Percentiles rank a stretch among this genome's conserved stretches.
These are phyloP conservation scores for Drosophila ustulata DNA, from an alignment of 2,888 invertebrate genomes.

Conservation along the genomic window DNA sequence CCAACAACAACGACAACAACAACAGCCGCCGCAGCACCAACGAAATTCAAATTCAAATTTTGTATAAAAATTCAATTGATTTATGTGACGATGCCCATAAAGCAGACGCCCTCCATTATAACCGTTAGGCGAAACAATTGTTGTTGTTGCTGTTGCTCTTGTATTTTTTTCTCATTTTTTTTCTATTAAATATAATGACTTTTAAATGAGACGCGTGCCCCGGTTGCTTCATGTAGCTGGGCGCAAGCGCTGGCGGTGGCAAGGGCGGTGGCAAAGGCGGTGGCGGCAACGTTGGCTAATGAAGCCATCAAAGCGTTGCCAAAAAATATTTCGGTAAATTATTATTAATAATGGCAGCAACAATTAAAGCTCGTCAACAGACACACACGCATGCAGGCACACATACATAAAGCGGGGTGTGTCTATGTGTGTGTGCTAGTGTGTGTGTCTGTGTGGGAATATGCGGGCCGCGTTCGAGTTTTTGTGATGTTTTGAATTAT, in stretches of 20 bases:
- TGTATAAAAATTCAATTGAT: conserved; percentile 72
- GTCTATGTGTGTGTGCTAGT: neutral
- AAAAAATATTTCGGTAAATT: conserved; percentile 66
- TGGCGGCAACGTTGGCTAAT: conserved; percentile 44
- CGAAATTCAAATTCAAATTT: conserved; percentile 42
- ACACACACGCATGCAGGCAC: conserved; percentile 13
- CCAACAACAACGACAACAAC: conserved; percentile 24
- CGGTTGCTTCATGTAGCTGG: conserved; percentile 28
- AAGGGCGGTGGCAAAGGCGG: neutral
- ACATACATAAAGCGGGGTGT: neutral
- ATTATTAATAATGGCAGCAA: conserved; percentile 76
- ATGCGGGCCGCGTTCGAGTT: conserved; percentile 39
- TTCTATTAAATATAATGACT: conserved; percentile 75
- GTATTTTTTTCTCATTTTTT: neutral
- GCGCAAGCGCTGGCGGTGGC: neutral
- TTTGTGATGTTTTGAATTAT: conserved; percentile 41
- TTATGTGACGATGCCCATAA: conserved; percentile 65
- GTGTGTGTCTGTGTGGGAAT: neutral
- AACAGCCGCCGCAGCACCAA: conserved; percentile 23
- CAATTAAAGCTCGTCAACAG: conserved; percentile 69
- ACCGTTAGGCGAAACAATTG: conserved; percentile 58
- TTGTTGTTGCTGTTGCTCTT: conserved; percentile 27
- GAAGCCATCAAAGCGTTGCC: conserved; percentile 65
- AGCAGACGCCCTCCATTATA: conserved; percentile 52
- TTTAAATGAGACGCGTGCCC: conserved; percentile 77